phyloP scores from a whole-genome alignment of 2,113 vertebrate genomes.

The Neofelis nebulosa region DNA sequence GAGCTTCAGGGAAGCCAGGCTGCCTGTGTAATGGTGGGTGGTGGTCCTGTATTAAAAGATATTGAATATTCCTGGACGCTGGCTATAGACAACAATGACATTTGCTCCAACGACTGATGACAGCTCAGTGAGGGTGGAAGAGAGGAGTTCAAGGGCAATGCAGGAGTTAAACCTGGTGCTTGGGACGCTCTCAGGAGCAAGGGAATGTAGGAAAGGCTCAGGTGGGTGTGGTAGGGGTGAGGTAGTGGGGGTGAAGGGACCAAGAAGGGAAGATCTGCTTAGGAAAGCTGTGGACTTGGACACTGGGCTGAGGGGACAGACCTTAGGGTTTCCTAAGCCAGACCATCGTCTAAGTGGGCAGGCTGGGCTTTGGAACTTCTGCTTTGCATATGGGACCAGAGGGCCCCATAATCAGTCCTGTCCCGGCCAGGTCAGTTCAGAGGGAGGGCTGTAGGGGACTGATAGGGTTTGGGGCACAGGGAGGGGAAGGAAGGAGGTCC shows the following conservation, averaged over 20 bases:
- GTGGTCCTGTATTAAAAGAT: accelerated
- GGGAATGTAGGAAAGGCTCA: background rate
- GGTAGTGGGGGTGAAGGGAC: background rate
- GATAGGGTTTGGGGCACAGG: background rate
- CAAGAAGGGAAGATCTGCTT: background rate
- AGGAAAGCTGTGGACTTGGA: background rate
- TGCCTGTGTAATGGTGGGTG: background rate
- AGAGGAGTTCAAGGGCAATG: background rate
- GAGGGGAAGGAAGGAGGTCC: background rate
- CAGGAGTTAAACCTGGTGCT: background rate
- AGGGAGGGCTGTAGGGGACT: background rate
- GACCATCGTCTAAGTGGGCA: background rate
- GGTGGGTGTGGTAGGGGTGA: background rate
- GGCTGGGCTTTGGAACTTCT: background rate
- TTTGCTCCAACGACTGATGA: background rate
- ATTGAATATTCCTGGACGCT: background rate
- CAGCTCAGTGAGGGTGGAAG: background rate
- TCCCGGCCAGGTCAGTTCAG: background rate
- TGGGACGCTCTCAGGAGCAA: background rate
- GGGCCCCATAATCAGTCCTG: too few relatives aligned
- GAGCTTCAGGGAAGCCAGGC: background rate
- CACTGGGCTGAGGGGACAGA: background rate
- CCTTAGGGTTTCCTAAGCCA: background rate
- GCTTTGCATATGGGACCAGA: background rate
- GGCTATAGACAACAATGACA: background rate